Conservation (phyloP, 2,888 invertebrate species). For the Meta bourneti region DNA sequence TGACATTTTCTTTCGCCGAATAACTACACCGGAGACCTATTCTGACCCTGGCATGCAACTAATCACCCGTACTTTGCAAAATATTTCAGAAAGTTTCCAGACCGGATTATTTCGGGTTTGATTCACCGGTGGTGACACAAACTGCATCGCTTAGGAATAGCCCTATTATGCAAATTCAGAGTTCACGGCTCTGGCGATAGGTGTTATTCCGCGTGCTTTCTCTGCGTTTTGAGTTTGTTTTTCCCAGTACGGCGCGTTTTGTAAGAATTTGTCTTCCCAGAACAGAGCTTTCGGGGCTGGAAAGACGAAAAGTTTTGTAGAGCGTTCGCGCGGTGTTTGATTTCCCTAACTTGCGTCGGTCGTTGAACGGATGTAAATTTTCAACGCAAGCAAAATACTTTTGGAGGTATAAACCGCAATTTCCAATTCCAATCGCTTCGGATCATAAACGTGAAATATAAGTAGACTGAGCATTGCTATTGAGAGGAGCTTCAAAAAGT, state of each 20-base stretch:
- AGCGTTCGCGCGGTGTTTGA: conserved; percentile 32
- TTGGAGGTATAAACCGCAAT: neutral
- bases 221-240: conserved; percentile 18
- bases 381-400: neutral
- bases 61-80: conserved; percentile 32
- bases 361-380: conserved; percentile 22
- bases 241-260: conserved; percentile 9
- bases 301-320: conserved; percentile 23
- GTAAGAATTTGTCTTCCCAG: neutral
- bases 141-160: conserved; percentile 50
- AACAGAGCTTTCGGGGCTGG: neutral
- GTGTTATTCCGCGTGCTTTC: conserved; percentile 20
- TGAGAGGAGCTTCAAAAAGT: too few relatives aligned
- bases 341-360: conserved; percentile 8
- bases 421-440: too few relatives aligned
- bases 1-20: conserved; percentile 44
- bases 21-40: conserved; percentile 6
- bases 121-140: conserved; percentile 59
- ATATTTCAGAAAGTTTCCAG: conserved; percentile 20
- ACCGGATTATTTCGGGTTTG: conserved; percentile 41
- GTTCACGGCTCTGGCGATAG: conserved; percentile 45
- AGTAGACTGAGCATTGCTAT: too few relatives aligned
- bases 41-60: conserved; percentile 22
- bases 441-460: too few relatives aligned
- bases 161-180: conserved; percentile 58